Percentiles rank a stretch among this genome's conserved stretches.
Conservation (phyloP, 2,797 vertebrate species). For the Rhabdomys pumilio region DNA sequence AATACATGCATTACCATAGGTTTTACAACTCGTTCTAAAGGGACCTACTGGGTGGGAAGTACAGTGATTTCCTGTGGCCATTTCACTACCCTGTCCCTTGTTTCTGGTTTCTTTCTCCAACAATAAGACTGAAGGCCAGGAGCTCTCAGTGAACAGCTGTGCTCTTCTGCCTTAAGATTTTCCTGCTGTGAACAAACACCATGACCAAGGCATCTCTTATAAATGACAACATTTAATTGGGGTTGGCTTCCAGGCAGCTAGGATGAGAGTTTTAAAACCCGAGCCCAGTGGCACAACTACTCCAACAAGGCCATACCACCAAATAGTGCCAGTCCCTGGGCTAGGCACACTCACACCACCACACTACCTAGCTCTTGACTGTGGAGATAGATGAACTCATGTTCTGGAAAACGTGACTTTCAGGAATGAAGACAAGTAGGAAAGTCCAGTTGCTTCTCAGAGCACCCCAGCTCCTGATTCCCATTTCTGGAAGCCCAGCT, state of each 20-base stretch:
- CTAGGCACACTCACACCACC: no score
- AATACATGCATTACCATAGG: not conserved
- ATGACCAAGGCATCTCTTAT: no score
- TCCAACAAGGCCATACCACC: no score
- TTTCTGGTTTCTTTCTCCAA: not conserved
- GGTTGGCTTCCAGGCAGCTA: no score
- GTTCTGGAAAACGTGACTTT: not conserved
- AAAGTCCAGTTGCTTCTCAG: not conserved
- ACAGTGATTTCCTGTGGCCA: no score
- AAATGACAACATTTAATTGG: no score
- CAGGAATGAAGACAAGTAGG: not conserved
- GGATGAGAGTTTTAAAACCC: no score
- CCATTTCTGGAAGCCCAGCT: not conserved
- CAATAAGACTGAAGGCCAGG: not conserved
- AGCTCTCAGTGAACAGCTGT: not conserved
- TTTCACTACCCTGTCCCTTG: not conserved
- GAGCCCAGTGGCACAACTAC: no score
- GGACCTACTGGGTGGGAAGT: not conserved
- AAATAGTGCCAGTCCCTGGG: no score
- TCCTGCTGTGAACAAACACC: no score
- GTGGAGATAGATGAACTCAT: not conserved
- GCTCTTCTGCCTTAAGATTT: not conserved
- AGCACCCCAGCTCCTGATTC: not conserved
- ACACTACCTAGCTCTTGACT: not conserved
- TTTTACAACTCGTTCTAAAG: not conserved